Evolutionary conservation across 2,797 vertebrate genomes (phyloP).

Genomic region (Enteromius paludinosus): DNA sequence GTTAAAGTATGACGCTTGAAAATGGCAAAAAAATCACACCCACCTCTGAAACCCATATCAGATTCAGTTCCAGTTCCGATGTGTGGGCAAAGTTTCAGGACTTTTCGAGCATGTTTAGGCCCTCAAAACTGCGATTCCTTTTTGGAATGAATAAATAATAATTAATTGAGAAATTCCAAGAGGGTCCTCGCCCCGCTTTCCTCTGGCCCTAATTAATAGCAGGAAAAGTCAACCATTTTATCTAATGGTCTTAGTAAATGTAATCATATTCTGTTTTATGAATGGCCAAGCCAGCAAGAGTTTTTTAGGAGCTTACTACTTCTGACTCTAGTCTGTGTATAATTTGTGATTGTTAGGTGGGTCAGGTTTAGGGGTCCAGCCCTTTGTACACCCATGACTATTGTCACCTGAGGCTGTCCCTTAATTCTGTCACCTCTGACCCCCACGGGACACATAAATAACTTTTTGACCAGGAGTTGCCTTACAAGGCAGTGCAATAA

Average conservation of each 20-base stretch:
- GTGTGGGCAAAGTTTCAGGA: background rate
- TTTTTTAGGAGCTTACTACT: conserved; percentile 6
- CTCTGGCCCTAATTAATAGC: background rate
- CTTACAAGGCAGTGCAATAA: conserved; percentile 1
- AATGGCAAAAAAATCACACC: too few relatives aligned
- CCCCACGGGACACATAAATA: conserved; percentile 30
- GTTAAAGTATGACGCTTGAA: too few relatives aligned
- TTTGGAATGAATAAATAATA: too few relatives aligned
- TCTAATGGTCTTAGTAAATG: background rate
- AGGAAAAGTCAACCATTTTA: background rate
- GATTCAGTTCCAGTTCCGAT: background rate
- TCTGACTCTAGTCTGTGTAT: conserved; percentile 29
- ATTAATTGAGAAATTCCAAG: too few relatives aligned
- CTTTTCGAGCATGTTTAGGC: background rate
- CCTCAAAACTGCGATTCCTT: background rate
- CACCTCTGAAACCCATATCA: background rate
- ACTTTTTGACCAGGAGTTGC: conserved; percentile 1
- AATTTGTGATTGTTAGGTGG: conserved; percentile 59
- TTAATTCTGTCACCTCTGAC: conserved; percentile 34
- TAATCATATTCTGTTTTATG: background rate
- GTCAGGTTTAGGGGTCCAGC: conserved; percentile 42
- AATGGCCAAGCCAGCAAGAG: background rate
- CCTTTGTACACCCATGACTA: conserved; percentile 43
- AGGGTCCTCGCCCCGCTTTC: too few relatives aligned
- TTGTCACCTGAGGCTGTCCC: conserved; percentile 45